phyloP scores from a whole-genome alignment of 2,113 vertebrate species.

The Pygoscelis antarcticus region DNA sequence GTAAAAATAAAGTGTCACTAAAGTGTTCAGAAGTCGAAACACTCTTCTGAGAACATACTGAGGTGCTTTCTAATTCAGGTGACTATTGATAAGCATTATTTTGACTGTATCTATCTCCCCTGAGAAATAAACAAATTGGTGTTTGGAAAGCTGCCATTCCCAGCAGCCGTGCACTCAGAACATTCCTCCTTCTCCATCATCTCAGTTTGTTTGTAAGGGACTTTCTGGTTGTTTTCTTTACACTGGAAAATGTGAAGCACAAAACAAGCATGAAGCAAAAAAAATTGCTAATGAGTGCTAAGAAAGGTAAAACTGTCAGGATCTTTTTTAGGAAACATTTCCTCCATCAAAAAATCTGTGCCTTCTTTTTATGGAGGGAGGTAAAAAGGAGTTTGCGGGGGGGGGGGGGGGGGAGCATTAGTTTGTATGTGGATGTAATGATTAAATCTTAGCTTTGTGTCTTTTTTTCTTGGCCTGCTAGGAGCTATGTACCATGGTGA shows the following conservation, averaged over 20 bases:
- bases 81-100: neutral
- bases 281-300: neutral
- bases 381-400: neutral
- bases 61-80: neutral
- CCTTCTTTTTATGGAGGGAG: neutral
- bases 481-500: constrained; percentile 39
- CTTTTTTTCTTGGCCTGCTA: neutral
- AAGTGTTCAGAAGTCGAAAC: neutral
- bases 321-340: constrained; percentile 12
- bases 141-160: neutral
- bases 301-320: neutral
- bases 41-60: neutral
- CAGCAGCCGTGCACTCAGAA: neutral
- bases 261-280: constrained; percentile 19
- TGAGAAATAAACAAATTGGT: constrained; percentile 18
- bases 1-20: neutral
- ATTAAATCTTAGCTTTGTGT: constrained; percentile 55
- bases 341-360: neutral
- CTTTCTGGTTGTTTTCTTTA: neutral
- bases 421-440: neutral
- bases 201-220: constrained; percentile 5
- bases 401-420: neutral
- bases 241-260: constrained; percentile 25
- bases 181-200: neutral
- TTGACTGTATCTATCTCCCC: neutral